Conservation (phyloP, 2,797 vertebrate species). For the Dipus sagitta region DNA sequence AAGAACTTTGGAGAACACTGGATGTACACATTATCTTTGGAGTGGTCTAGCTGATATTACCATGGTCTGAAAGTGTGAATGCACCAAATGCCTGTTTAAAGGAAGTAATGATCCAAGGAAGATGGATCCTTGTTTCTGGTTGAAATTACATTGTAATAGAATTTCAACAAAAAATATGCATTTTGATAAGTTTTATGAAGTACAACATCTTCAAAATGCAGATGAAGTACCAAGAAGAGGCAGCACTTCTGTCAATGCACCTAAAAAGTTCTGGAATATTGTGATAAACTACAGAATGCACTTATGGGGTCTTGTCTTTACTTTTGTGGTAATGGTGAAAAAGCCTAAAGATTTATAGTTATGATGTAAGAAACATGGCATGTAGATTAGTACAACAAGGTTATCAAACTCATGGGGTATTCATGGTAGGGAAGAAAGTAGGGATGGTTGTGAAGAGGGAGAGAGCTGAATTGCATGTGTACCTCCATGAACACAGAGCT, state of each 20-base stretch:
- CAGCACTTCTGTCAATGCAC: conserved; percentile 15
- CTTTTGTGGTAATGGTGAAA: not conserved
- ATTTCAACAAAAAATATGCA: conserved; percentile 57
- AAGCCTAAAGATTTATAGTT: conserved; percentile 12
- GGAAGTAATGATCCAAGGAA: conserved; percentile 53
- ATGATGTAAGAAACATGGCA: not conserved
- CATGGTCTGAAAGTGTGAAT: conserved; percentile 19
- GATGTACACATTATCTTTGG: conserved; percentile 8
- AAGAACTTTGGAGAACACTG: not conserved
- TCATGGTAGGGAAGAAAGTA: not conserved
- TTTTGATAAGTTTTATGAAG: conserved; percentile 56
- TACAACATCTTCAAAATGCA: conserved; percentile 40
- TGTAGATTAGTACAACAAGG: not conserved
- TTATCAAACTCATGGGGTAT: not conserved
- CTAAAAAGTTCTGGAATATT: conserved; percentile 47
- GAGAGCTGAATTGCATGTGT: not conserved
- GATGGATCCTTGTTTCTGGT: conserved; percentile 43
- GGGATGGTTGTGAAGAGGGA: not conserved
- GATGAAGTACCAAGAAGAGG: conserved; percentile 42
- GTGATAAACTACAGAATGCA: not conserved
- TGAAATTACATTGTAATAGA: conserved; percentile 62
- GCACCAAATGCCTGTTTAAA: conserved; percentile 36
- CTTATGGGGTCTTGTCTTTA: not conserved
- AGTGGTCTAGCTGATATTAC: not conserved
- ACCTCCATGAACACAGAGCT: not conserved